Conservation (phyloP, 2,113 vertebrate genomes). For the Misgurnus mizolepis region DNA sequence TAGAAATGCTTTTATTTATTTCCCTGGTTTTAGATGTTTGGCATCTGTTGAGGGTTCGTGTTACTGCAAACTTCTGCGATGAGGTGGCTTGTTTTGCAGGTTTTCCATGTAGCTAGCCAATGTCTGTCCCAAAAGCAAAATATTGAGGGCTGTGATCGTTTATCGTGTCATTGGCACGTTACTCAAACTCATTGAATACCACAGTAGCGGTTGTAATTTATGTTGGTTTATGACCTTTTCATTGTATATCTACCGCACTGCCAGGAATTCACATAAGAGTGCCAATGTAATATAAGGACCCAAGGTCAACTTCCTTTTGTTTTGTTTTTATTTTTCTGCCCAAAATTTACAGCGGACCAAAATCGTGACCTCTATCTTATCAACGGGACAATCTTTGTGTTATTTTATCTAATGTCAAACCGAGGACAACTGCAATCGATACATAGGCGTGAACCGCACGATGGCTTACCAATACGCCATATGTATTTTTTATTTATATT, state of each 20-base stretch:
- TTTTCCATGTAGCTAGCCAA: background rate
- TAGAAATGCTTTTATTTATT: constrained; percentile 34
- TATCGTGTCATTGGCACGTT: constrained; percentile 27
- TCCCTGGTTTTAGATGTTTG: background rate
- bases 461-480: constrained; percentile 54
- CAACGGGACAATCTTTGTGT: constrained; percentile 27
- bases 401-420: constrained; percentile 62
- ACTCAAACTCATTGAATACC: constrained; percentile 14
- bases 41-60: background rate
- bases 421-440: constrained; percentile 42
- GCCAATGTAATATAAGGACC: background rate
- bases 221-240: constrained; percentile 33
- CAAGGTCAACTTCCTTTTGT: constrained; percentile 9
- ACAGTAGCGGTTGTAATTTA: background rate
- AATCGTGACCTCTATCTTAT: constrained; percentile 53
- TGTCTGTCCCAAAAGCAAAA: constrained; percentile 7
- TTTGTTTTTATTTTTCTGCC: background rate
- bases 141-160: constrained; percentile 8
- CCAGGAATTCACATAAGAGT: constrained; percentile 14
- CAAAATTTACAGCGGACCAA: constrained; percentile 15
- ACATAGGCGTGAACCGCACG: constrained; percentile 58
- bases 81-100: background rate
- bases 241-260: constrained; percentile 5
- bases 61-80: background rate
- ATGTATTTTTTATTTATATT: constrained; percentile 47